A percentile compares a stretch with the other conserved stretches of the same genome.
These are phyloP conservation scores for Meiosimyza platycephala DNA, from an alignment of 2,888 invertebrate genomes.

Conservation along the genomic window DNA sequence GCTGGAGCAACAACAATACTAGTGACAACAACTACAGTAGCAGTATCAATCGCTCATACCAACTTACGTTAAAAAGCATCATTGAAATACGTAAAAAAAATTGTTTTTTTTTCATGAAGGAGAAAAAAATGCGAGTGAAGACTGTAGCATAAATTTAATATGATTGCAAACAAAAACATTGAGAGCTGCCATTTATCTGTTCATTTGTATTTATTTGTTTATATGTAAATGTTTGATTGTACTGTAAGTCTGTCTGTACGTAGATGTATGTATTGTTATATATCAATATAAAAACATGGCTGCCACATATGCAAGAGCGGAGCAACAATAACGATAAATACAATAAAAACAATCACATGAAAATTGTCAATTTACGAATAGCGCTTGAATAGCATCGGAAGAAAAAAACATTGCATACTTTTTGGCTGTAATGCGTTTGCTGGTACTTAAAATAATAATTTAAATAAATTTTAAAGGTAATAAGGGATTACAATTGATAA, in stretches of 20 bases:
- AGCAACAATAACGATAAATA: too few relatives aligned
- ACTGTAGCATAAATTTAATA: conserved; percentile 26
- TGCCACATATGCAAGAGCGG: too few relatives aligned
- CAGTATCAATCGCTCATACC: background rate
- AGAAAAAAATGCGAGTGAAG: conserved; percentile 19
- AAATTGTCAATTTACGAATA: conserved; percentile 12
- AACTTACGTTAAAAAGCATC: background rate
- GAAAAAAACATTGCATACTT: background rate
- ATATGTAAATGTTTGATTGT: conserved; percentile 15
- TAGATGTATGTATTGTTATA: conserved; percentile 22
- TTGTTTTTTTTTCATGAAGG: too few relatives aligned
- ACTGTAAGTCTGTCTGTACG: conserved; percentile 13
- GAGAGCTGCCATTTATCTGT: conserved; percentile 23
- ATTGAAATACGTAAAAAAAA: background rate
- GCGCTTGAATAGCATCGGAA: background rate
- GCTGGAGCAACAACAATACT: background rate
- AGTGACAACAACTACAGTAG: background rate
- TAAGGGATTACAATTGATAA: too few relatives aligned
- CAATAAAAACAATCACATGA: background rate
- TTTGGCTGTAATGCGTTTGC: background rate
- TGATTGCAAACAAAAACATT: conserved; percentile 31
- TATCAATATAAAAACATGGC: conserved; percentile 4
- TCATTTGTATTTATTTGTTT: conserved; percentile 11
- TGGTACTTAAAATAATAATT: too few relatives aligned
- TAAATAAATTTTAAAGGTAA: too few relatives aligned